phyloP scores from a whole-genome alignment of 2,797 vertebrate genomes.

The Chiroxiphia lanceolata region DNA sequence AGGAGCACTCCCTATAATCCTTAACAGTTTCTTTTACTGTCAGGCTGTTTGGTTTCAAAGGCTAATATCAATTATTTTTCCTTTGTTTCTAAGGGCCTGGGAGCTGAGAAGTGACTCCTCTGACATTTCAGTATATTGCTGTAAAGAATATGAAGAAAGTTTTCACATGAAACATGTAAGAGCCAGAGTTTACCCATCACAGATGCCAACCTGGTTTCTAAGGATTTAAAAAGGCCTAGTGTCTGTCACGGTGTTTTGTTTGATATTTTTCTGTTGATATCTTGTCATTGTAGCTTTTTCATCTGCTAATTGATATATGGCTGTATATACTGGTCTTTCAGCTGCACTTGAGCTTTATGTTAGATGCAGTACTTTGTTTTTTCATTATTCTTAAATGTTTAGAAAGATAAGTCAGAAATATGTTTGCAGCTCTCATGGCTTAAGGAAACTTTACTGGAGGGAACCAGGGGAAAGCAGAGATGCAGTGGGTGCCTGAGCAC shows the following conservation, averaged over 20 bases:
- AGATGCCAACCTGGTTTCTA: background rate
- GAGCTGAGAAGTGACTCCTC: background rate
- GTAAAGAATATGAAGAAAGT: background rate
- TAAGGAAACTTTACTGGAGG: background rate
- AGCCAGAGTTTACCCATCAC: background rate
- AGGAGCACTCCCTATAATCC: background rate
- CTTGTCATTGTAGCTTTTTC: conserved; percentile 18
- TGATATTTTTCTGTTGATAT: background rate
- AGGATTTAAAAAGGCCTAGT: background rate
- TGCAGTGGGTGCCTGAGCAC: background rate
- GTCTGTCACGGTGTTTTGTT: background rate
- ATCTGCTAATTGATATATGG: background rate
- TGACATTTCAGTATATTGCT: conserved; percentile 13
- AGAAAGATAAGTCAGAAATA: background rate
- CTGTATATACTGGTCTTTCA: background rate
- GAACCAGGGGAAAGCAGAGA: background rate
- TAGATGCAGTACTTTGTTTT: background rate
- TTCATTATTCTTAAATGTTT: background rate
- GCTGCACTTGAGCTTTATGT: background rate
- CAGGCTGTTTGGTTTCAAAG: background rate
- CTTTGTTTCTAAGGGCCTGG: conserved; percentile 5
- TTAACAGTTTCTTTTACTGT: background rate
- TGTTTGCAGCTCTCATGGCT: background rate
- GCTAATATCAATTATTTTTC: background rate
- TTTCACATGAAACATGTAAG: background rate